These are phyloP conservation scores for Malurus leucopterus DNA, from an alignment of 2,797 vertebrate species.

Conservation along the genomic window DNA sequence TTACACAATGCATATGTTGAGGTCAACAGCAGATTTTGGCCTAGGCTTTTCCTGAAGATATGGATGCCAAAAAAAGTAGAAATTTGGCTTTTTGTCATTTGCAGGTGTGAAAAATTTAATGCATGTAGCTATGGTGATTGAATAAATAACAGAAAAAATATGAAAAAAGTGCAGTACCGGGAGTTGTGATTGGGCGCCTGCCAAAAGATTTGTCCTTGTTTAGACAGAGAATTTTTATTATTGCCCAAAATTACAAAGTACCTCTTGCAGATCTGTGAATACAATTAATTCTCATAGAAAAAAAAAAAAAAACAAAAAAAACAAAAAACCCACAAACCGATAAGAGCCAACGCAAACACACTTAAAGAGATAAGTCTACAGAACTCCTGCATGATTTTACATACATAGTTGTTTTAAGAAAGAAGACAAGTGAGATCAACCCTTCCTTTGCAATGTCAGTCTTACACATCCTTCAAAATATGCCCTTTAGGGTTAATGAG, in stretches of 20 bases:
- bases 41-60: background rate
- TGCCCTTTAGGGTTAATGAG: background rate
- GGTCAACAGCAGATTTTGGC: background rate
- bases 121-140: slow-evolving; percentile 33
- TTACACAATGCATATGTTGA: background rate
- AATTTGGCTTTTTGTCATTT: slow-evolving; percentile 29
- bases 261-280: background rate
- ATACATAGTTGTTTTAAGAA: background rate
- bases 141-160: slow-evolving; percentile 46
- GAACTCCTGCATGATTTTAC: background rate
- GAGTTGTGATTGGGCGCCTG: background rate
- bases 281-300: background rate
- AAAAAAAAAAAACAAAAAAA: background rate
- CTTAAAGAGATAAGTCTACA: background rate
- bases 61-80: slow-evolving; percentile 34
- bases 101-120: slow-evolving; percentile 53
- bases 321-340: too few relatives aligned
- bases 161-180: background rate
- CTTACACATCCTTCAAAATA: background rate
- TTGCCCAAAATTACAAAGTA: background rate
- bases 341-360: background rate
- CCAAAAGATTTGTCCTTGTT: slow-evolving; percentile 26
- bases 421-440: background rate
- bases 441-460: background rate
- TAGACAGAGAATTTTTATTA: slow-evolving; percentile 1